These are phyloP conservation scores for Tylochromis polylepis DNA, from an alignment of 2,113 vertebrate species.

Conservation along the genomic window DNA sequence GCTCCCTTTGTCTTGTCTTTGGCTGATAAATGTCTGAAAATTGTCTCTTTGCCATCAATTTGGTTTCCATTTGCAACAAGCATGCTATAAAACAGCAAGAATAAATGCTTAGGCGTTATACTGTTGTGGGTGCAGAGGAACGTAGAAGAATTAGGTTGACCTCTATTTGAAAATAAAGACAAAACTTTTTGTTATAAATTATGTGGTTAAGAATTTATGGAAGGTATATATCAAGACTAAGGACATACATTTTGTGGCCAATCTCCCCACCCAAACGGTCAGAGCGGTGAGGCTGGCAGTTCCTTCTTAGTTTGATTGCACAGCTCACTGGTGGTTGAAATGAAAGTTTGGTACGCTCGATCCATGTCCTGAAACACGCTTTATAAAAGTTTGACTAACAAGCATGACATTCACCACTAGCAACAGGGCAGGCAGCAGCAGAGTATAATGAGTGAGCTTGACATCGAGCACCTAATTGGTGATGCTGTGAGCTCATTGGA, in stretches of 20 bases:
- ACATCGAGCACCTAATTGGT: conserved; percentile 18
- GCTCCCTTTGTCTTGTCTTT: background rate
- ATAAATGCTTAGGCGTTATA: background rate
- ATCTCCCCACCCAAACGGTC: background rate
- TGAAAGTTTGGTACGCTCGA: background rate
- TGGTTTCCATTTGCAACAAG: background rate
- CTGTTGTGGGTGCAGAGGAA: background rate
- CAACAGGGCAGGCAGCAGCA: background rate
- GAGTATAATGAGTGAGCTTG: conserved; percentile 3
- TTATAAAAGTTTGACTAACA: conserved; percentile 21
- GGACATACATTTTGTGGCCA: background rate
- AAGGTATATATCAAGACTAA: background rate
- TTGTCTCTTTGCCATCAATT: background rate
- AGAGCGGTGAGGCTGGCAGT: background rate
- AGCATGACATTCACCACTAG: conserved; percentile 27
- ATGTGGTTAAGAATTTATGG: background rate
- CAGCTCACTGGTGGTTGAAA: background rate
- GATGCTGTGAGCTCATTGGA: background rate
- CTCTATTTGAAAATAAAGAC: background rate
- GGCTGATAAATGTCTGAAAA: background rate
- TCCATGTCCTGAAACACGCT: background rate
- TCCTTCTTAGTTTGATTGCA: background rate
- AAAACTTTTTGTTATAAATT: background rate
- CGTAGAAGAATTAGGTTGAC: background rate
- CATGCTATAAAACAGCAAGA: background rate